Evolutionary conservation across 2,888 invertebrate species (phyloP).

Genomic region (Lordiphosa andalusiaca): DNA sequence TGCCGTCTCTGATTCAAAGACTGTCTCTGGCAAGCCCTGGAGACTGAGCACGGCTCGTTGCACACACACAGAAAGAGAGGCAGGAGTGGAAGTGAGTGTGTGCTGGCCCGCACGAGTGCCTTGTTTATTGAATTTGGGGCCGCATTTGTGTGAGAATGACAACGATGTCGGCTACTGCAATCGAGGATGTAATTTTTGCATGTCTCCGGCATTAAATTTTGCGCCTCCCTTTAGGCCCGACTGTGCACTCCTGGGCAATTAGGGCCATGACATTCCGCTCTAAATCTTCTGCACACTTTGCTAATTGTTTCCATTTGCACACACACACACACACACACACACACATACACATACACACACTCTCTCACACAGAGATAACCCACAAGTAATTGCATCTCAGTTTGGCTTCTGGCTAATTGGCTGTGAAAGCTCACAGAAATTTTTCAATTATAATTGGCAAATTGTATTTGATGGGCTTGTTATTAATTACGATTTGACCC

Average conservation of each 20-base stretch:
- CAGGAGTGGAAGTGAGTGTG: slow-evolving; percentile 11
- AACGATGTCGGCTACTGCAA: slow-evolving; percentile 45
- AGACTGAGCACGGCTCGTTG: slow-evolving; percentile 44
- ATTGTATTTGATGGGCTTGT: slow-evolving; percentile 32
- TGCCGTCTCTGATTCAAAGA: slow-evolving; percentile 36
- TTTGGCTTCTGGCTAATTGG: slow-evolving; percentile 52
- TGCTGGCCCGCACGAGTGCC: slow-evolving; percentile 60
- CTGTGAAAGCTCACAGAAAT: slow-evolving; percentile 31
- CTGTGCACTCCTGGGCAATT: slow-evolving; percentile 53
- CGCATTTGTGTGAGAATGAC: slow-evolving; percentile 46
- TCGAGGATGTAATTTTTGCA: slow-evolving; percentile 72
- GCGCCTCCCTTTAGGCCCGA: slow-evolving; percentile 27
- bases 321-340: slow-evolving; percentile 28
- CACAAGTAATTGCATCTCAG: slow-evolving; percentile 34
- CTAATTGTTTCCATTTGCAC: slow-evolving; percentile 72
- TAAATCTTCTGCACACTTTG: slow-evolving; percentile 71
- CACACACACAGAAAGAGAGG: slow-evolving; percentile 16
- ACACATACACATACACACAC: slow-evolving; percentile 30
- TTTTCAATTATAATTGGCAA: slow-evolving; percentile 45
- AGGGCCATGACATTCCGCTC: slow-evolving; percentile 68
- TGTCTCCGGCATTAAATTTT: slow-evolving; percentile 68
- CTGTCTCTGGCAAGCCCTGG: slow-evolving; percentile 26
- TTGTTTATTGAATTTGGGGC: slow-evolving; percentile 69
- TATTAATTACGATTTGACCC: slow-evolving; percentile 30
- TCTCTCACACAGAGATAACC: neutral